Percentiles rank a stretch among this genome's conserved stretches.
phyloP scores from a whole-genome alignment of 2,888 invertebrate genomes.

The Euphydryas editha region DNA sequence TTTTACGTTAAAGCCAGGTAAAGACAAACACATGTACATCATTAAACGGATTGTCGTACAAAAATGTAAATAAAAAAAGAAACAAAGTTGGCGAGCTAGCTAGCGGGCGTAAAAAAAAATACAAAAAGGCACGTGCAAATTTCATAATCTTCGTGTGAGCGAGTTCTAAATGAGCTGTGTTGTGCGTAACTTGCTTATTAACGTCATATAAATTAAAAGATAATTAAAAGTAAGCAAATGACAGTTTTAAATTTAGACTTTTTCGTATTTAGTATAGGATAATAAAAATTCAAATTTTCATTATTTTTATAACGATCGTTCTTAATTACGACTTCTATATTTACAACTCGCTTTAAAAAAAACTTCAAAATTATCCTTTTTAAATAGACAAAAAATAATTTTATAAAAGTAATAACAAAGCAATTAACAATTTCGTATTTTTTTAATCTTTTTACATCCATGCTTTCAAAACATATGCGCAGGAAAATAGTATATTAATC shows the following conservation, averaged over 20 bases:
- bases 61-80: slow-evolving; percentile 40
- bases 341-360: too few species aligned
- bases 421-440: too few species aligned
- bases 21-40: slow-evolving; percentile 31
- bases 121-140: slow-evolving; percentile 43
- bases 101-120: slow-evolving; percentile 41
- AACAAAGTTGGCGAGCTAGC: slow-evolving; percentile 24
- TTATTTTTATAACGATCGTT: too few species aligned
- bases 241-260: background rate
- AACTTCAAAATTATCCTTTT: too few species aligned
- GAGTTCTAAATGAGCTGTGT: slow-evolving; percentile 54
- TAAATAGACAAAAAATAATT: too few species aligned
- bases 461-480: slow-evolving; percentile 28
- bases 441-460: slow-evolving; percentile 2
- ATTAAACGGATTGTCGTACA: slow-evolving; percentile 19
- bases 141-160: slow-evolving; percentile 57
- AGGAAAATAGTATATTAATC: slow-evolving; percentile 33
- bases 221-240: background rate
- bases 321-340: too few species aligned
- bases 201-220: background rate
- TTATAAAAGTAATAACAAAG: too few species aligned
- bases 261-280: background rate
- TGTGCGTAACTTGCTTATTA: slow-evolving; percentile 20
- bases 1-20: slow-evolving; percentile 19
- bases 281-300: too few species aligned